These are phyloP conservation scores for Scaptodrosophila lebanonensis DNA, from an alignment of 1,140 invertebrate genomes.

Conservation along the genomic window DNA sequence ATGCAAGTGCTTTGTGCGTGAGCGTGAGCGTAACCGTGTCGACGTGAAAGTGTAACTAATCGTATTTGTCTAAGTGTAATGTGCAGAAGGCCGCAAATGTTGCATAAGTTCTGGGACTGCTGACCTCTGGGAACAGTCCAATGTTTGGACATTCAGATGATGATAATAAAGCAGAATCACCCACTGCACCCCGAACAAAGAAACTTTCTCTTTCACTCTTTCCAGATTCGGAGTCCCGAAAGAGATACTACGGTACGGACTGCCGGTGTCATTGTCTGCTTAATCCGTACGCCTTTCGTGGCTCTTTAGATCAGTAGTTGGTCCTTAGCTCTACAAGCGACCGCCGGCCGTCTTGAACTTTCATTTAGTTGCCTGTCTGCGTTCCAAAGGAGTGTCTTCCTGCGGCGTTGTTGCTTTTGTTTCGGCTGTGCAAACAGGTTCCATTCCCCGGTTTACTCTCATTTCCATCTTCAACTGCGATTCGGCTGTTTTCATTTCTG, in stretches of 20 bases:
- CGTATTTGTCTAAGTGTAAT: conserved; percentile 22
- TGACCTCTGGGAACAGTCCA: conserved; percentile 19
- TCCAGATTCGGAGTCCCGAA: background rate
- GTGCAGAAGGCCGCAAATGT: conserved; percentile 11
- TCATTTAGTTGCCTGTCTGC: too few relatives aligned
- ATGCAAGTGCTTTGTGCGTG: conserved; percentile 11
- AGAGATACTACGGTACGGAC: too few relatives aligned
- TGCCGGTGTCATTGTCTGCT: conserved; percentile 18
- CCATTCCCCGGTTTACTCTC: conserved; percentile 4
- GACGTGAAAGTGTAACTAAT: conserved; percentile 47
- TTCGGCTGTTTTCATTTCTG: background rate
- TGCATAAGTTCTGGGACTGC: conserved; percentile 41
- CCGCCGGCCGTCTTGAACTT: background rate
- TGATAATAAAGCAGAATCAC: conserved; percentile 34
- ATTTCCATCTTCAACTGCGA: conserved; percentile 13
- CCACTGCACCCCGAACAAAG: conserved; percentile 21
- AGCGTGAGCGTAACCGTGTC: conserved; percentile 43
- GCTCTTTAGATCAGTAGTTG: too few relatives aligned
- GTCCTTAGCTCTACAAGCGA: too few relatives aligned
- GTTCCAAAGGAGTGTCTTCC: conserved; percentile 7
- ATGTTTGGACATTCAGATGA: conserved; percentile 59
- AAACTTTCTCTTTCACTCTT: conserved; percentile 60
- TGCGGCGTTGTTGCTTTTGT: conserved; percentile 4
- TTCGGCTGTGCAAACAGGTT: conserved; percentile 9
- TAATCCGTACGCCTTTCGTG: conserved; percentile 39